Base-by-base conservation (phyloP, 1,140 invertebrate genomes). In the Cataglyphis hispanica region DNA sequence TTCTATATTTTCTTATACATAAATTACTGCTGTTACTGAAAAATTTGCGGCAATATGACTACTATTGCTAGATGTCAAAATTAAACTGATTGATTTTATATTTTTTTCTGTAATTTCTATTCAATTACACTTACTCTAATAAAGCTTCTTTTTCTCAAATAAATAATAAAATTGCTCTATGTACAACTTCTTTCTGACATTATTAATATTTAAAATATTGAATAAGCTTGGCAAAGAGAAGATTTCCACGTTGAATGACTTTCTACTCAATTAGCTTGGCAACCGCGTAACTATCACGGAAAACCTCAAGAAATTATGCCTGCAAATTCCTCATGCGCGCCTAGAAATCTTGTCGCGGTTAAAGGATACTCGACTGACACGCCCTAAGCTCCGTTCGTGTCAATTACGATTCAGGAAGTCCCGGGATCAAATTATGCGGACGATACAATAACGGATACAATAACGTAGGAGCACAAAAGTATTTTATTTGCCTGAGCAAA, bases 211-310 rank as follows among this genome's bases (percentile, higher is more conserved):
- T n/a, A 13, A 70, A 53, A 81, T 46, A 27, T 80, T 80, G 56
- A 80, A 67, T 69, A 70, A 64, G 34, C 22, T 11, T 50, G 66
- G 50, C 77, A 70, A 11, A 43, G 56, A 76, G 16, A 22, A 67
- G 31, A 88, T 88, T 88, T 74, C 25, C 60, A 80, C 56, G 70
- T 80, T 77, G 72, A 67, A 46, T 72, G 43, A 34, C 75, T 88
- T 89, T 89, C 87, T 88, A 89, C 86, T 88, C 86, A 61, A 88
- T 88, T 78, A 88, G 63, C 80, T 70, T 56, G 7, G 58, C 72
- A 34, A 56, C 72, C 86, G 86, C 86, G 80, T 84, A 78, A 88
- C 72, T 58, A 31, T 66, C 53, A 22, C 31, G 80, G 72, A 67
- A 87, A 87, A 88, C 72, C 80, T 85, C 87, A 66, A 72, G 80